Evolutionary conservation across 2,888 invertebrate genomes (phyloP).

Genomic region (Cephus spinipes): DNA sequence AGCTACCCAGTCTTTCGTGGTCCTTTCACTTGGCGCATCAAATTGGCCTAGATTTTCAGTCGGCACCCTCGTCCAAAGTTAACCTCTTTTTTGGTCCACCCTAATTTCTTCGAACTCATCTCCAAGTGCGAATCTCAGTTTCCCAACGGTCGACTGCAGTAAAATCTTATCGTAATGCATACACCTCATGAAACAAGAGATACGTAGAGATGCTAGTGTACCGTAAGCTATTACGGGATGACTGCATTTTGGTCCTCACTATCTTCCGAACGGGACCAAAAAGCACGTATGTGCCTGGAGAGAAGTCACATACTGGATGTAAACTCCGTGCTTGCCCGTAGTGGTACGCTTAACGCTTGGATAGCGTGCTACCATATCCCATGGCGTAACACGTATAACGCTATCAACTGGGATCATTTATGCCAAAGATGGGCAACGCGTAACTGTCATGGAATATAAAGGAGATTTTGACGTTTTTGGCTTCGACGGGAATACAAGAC

Average conservation of each 20-base stretch:
- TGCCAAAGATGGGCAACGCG: neutral
- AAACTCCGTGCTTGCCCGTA: neutral
- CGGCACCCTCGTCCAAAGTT: neutral
- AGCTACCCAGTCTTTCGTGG: neutral
- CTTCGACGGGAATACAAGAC: neutral
- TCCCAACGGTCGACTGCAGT: constrained; percentile 21
- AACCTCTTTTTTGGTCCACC: neutral
- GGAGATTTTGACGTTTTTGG: neutral
- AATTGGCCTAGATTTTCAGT: constrained; percentile 34
- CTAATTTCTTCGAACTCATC: neutral
- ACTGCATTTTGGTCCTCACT: constrained; percentile 31
- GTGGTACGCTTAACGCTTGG: constrained; percentile 30
- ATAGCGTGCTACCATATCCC: constrained; percentile 26
- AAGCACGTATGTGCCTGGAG: neutral
- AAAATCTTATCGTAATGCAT: constrained; percentile 42
- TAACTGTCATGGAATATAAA: neutral
- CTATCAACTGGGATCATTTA: neutral
- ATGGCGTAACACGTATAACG: neutral
- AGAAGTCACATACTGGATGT: constrained; percentile 2
- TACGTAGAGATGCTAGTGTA: constrained; percentile 28
- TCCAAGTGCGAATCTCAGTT: constrained; percentile 33
- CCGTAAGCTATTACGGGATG: constrained; percentile 38
- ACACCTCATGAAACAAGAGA: constrained; percentile 43
- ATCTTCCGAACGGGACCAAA: constrained; percentile 3
- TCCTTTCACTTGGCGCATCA: constrained; percentile 11